Evolutionary conservation across 2,113 vertebrate genomes (phyloP), one percentile per base, ranked within the genome.

Genomic region (Antigone vipio): DNA sequence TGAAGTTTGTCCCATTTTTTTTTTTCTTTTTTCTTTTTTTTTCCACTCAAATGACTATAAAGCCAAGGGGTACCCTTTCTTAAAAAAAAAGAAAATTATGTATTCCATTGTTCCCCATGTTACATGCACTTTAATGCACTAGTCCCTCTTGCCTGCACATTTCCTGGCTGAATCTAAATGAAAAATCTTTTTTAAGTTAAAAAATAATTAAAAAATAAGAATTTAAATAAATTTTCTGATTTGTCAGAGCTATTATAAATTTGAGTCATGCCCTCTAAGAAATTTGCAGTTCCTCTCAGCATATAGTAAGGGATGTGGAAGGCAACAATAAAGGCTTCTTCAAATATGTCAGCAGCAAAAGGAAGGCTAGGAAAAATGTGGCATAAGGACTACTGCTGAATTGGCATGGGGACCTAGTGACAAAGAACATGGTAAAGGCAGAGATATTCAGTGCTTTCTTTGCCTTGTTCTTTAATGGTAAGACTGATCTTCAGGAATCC

Each of bases 141-240:
- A 6, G 8, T 47, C 13, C 11, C 14, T n/a, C 32, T 24, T 56
- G 5, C 15, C 10, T 27, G 9, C 3, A 0, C 3, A 42, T 64
- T 75, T 63, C 9, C 35, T 15, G 4, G 5, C 2, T 71, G 34
- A 88, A 49, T 44, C 8, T 26, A 40, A 63, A 58, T 30, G 13
- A 82, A 72, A 81, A 72, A 16, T 1, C 3, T 38, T 66, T 45
- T 42, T 55, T 11, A 49, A 59, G 9, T 18, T 10, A n/a, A 56
- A 16, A 50, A 27, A 44, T 15, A 53, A 29, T 62, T 32, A 24
- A 30, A 67, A n/a, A 8, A 24, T 34, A 68, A 60, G 5, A 66
- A 42, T 72, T 35, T 55, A 59, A 81, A 67, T 60, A 49, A 58
- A 67, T 47, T 42, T 12, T 56, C 23, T 22, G 27, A 9, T 55